Evolutionary conservation across 1,140 invertebrate genomes (phyloP).

Genomic region (Sweltsa coloradensis): DNA sequence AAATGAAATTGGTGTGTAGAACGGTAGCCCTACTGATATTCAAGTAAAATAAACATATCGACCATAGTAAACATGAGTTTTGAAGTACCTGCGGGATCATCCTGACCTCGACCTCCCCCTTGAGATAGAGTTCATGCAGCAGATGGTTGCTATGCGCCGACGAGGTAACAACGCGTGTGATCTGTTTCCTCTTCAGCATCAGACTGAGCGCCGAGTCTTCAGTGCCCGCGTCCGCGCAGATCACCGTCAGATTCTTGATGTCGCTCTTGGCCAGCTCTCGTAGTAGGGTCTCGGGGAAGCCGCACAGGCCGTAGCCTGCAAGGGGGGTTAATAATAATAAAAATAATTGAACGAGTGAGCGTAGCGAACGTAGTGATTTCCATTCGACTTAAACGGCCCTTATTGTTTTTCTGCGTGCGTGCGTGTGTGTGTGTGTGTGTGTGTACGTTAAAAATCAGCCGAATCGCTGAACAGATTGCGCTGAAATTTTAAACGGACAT

Average conservation of each 20-base stretch:
- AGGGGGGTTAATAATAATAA: not conserved
- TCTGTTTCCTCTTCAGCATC: slow-evolving; percentile 68
- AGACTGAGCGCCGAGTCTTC: slow-evolving; percentile 92
- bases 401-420: too few species aligned
- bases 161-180: slow-evolving; percentile 88
- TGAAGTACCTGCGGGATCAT: slow-evolving; percentile 74
- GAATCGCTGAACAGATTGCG: too few species aligned
- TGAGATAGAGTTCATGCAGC: slow-evolving; percentile 89
- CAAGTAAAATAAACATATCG: not conserved
- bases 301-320: slow-evolving; percentile 92
- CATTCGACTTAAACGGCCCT: too few species aligned
- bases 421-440: too few species aligned
- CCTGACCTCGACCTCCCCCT: slow-evolving; percentile 86
- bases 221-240: slow-evolving; percentile 94
- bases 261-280: slow-evolving; percentile 58
- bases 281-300: slow-evolving; percentile 97
- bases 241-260: slow-evolving; percentile 72
- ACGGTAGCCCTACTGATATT: not conserved
- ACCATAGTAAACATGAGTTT: too few species aligned
- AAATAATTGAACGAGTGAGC: too few species aligned
- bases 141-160: slow-evolving; percentile 98
- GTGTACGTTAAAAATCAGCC: too few species aligned
- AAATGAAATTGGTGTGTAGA: not conserved
- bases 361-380: too few species aligned
- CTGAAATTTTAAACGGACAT: too few species aligned